These are phyloP conservation scores for Isaurus tuberculatus DNA, from an alignment of 92 coral and sea anemone genomes.

Conservation along the genomic window DNA sequence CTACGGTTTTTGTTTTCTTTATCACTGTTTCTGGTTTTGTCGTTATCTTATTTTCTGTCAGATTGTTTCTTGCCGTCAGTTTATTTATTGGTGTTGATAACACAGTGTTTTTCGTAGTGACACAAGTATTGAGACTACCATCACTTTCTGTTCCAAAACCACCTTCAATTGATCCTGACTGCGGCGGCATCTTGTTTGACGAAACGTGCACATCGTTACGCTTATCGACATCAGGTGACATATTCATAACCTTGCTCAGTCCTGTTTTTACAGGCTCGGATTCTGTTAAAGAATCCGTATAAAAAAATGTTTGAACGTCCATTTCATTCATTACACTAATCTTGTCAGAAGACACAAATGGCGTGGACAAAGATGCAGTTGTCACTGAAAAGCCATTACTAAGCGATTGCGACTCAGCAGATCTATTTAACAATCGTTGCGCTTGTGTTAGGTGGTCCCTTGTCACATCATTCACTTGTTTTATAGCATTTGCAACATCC, in stretches of 20 bases:
- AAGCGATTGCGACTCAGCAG: not conserved
- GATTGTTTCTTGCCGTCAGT: not conserved
- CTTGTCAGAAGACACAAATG: not conserved
- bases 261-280: not conserved
- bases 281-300: not conserved
- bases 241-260: not conserved
- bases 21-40: not conserved
- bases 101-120: not conserved
- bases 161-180: not conserved
- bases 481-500: not conserved
- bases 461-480: not conserved
- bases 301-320: not conserved
- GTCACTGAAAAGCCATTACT: not conserved
- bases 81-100: not conserved
- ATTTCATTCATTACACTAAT: constrained; percentile 3
- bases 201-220: not conserved
- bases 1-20: not conserved
- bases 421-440: not conserved
- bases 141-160: not conserved
- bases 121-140: not conserved
- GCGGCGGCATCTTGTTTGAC: not conserved
- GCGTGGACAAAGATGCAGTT: not conserved
- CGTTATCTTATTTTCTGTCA: not conserved
- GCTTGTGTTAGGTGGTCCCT: not conserved
- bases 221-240: not conserved